phyloP scores from a whole-genome alignment of 2,113 vertebrate species.

The Baryphthengus martii region DNA sequence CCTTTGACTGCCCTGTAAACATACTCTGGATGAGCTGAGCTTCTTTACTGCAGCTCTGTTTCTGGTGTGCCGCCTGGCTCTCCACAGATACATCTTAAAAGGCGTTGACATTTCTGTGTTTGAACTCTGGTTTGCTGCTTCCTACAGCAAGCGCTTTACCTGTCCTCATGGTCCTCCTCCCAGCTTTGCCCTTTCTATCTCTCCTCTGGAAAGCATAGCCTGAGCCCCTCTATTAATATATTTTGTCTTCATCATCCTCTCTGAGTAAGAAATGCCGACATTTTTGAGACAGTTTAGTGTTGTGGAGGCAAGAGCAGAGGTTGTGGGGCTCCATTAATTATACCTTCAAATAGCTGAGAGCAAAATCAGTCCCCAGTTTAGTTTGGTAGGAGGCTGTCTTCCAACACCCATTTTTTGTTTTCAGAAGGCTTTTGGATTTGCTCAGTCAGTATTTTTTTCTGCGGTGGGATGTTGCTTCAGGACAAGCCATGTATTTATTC shows the following conservation, averaged over 20 bases:
- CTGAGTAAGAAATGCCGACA: background rate
- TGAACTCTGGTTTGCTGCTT: background rate
- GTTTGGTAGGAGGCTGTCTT: background rate
- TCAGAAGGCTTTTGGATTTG: background rate
- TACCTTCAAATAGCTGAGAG: background rate
- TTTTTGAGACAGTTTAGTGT: background rate
- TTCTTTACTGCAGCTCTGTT: background rate
- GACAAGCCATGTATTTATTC: background rate
- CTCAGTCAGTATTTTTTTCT: background rate
- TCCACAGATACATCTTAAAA: background rate
- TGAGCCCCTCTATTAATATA: accelerated
- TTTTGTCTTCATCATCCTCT: background rate
- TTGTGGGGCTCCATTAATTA: background rate
- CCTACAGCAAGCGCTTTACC: background rate
- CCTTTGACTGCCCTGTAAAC: background rate
- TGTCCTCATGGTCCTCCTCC: background rate
- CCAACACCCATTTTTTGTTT: background rate
- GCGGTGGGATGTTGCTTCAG: background rate
- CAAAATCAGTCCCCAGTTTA: background rate
- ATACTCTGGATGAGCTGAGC: background rate
- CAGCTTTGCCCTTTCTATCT: background rate
- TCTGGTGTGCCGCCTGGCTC: background rate
- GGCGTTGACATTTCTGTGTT: background rate
- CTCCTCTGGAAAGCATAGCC: background rate
- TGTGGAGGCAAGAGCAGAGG: background rate